Conservation (phyloP, 2,888 invertebrate genomes). For the Rhyacophila evoluta region DNA sequence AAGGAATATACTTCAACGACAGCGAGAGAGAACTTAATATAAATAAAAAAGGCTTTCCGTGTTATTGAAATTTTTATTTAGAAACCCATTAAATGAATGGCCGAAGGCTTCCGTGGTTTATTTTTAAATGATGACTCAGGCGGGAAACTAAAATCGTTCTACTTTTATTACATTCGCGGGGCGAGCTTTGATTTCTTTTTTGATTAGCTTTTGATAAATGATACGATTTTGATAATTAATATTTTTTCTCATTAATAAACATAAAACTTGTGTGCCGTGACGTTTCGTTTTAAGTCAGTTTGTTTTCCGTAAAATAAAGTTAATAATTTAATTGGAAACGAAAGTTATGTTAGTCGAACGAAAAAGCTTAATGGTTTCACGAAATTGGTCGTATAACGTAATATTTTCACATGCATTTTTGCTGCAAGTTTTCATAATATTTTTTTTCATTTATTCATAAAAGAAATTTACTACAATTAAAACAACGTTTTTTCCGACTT, state of each 20-base stretch:
- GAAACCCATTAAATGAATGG: neutral
- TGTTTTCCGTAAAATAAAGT: no score
- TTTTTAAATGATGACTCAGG: conserved; percentile 22
- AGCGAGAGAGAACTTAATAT: conserved; percentile 31
- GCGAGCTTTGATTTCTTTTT: conserved; percentile 17
- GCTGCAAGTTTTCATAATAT: no score
- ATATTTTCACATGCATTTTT: no score
- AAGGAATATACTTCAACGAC: conserved; percentile 31
- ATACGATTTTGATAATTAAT: conserved; percentile 18
- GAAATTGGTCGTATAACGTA: no score
- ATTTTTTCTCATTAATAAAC: neutral
- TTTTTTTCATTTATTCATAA: no score
- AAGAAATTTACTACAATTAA: no score
- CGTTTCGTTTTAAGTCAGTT: no score
- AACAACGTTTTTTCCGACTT: no score
- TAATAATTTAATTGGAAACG: no score
- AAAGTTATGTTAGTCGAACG: no score
- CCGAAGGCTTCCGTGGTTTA: neutral
- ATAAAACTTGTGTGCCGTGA: neutral
- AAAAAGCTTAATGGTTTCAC: no score
- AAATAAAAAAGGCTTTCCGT: conserved; percentile 31
- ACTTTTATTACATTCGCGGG: conserved; percentile 14
- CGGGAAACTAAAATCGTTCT: neutral
- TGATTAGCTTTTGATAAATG: conserved; percentile 14
- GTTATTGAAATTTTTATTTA: conserved; percentile 24